phyloP scores from a whole-genome alignment of 1,140 invertebrate genomes.

The Drosophila tristis region DNA sequence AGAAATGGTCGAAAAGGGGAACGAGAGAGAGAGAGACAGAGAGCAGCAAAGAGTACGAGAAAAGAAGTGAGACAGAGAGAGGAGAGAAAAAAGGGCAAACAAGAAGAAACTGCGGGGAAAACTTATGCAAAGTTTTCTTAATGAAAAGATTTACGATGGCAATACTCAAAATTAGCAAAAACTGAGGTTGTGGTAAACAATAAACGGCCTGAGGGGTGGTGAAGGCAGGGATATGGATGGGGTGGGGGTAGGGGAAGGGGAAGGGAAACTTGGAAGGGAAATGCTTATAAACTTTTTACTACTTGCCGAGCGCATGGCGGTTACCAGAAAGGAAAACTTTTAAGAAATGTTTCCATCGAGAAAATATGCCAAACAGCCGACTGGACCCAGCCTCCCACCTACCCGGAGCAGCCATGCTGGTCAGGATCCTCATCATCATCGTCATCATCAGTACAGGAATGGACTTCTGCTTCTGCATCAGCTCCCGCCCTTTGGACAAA shows the following conservation, averaged over 20 bases:
- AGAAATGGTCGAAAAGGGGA: slow-evolving; percentile 43
- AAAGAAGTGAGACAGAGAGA: slow-evolving; percentile 18
- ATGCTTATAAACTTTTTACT: slow-evolving; percentile 69
- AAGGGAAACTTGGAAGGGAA: not conserved
- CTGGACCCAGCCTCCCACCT: not conserved
- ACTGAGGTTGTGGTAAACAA: slow-evolving; percentile 79
- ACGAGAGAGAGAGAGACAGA: not conserved
- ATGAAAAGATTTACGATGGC: slow-evolving; percentile 84
- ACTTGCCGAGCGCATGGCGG: slow-evolving; percentile 20
- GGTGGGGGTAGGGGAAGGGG: not conserved
- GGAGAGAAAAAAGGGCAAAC: not conserved
- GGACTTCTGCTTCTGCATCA: too few species aligned
- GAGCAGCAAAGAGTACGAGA: not conserved
- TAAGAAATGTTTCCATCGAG: slow-evolving; percentile 36
- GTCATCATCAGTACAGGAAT: not conserved
- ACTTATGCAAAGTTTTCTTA: slow-evolving; percentile 84
- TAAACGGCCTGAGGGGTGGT: slow-evolving; percentile 34
- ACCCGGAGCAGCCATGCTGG: not conserved
- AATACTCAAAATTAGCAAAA: slow-evolving; percentile 83
- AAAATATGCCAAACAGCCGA: slow-evolving; percentile 35
- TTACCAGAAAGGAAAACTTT: slow-evolving; percentile 59
- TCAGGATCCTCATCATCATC: not conserved
- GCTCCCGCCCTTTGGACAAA: slow-evolving; percentile 10
- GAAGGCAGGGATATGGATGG: not conserved
- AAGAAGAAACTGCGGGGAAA: slow-evolving; percentile 41